phyloP scores from a whole-genome alignment of 2,888 invertebrate genomes.

The Cephus rjabovi region DNA sequence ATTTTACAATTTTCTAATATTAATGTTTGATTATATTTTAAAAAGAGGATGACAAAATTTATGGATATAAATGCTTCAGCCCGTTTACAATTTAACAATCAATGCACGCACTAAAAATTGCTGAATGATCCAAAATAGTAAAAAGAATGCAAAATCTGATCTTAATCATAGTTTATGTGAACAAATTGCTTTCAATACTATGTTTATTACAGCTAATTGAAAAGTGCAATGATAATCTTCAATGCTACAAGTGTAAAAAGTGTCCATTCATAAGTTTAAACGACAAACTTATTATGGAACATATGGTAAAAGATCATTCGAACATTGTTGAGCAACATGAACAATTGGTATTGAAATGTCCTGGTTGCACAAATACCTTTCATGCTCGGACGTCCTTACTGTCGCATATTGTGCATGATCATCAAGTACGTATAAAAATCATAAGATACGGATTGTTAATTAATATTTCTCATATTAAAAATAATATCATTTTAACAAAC shows the following conservation, averaged over 20 bases:
- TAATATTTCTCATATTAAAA: constrained; percentile 60
- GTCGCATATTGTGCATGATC: constrained; percentile 76
- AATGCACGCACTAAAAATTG: neutral
- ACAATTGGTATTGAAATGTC: constrained; percentile 73
- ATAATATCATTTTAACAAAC: constrained; percentile 32
- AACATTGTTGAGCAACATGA: constrained; percentile 70
- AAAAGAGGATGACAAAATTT: neutral
- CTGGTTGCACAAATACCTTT: constrained; percentile 77
- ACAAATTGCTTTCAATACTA: neutral
- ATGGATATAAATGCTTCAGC: no score
- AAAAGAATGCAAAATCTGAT: neutral
- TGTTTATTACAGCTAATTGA: neutral
- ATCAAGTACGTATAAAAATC: constrained; percentile 74
- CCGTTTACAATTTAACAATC: neutral
- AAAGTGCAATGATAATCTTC: neutral
- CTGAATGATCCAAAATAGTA: neutral
- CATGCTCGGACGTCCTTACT: constrained; percentile 74
- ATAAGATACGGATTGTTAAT: constrained; percentile 71
- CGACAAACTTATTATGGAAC: constrained; percentile 70
- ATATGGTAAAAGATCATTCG: constrained; percentile 69
- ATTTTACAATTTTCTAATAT: neutral
- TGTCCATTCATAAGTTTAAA: constrained; percentile 71
- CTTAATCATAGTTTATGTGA: neutral
- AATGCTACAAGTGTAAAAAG: constrained; percentile 68
- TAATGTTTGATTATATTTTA: neutral